Base-by-base conservation (phyloP, 2,888 invertebrate genomes). In the Aphidoletes aphidimyza region DNA sequence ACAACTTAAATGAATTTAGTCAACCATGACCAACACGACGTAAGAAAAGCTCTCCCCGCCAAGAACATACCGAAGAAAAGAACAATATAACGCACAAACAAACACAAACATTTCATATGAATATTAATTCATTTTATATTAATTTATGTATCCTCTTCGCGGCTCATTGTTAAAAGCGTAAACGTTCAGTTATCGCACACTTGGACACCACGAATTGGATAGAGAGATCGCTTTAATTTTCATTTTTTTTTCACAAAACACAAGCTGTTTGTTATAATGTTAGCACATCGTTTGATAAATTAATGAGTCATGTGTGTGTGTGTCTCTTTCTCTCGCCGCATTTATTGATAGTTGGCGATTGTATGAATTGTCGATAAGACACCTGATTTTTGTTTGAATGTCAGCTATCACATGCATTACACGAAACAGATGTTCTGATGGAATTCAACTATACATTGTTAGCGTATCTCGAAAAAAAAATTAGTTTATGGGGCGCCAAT, bases 61-160 rank as follows among this genome's bases (percentile, higher is more conserved):
- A 69, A 69, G 30, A 30, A 30, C 69, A 69, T 22, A 11, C 11
- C 39, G 39, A 47, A 47, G 17, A 34, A 69, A 30, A 69, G 30
- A 69, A 69, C 69, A 37, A 81, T n/a, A n/a, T n/a, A n/a, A 81
- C 37, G 17, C 37, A 81, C 81, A 81, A 34, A 81, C 81, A 37
- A n/a, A 37, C n/a, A n/a, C 26, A 22, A 3, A 36, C 78, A 36
- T 19, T 17, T 36, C 81, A 37, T 81, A 81, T 81, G 81, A 81
- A 81, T 81, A 81, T 81, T 81, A 81, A 81, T 81, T 81, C 81
- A 81, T 81, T 81, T 81, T 81, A 37, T 81, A 81, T 81, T 83
- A 83, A 83, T 83, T 83, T 83, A 83, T 83, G 83, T 83, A 83
- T 83, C 83, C 83, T 83, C 42, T 26, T 83, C 81, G 81, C 81